phyloP scores from a whole-genome alignment of 2,113 vertebrate species.

The Hydrochoerus hydrochaeris region DNA sequence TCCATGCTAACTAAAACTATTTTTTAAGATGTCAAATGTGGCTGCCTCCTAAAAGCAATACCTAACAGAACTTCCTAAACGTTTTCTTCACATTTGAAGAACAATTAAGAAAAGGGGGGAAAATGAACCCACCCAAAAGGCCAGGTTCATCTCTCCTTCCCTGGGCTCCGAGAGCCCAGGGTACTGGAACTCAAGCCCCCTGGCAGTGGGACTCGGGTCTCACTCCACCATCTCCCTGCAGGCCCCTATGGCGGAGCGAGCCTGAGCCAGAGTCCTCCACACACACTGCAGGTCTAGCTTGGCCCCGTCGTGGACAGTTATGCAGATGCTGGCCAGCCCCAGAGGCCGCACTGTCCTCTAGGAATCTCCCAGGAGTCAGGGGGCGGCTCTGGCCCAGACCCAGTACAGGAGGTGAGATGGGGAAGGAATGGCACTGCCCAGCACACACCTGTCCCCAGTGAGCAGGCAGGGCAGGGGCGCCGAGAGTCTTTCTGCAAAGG shows the following conservation, averaged over 20 bases:
- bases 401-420: background rate
- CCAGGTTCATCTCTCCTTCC: background rate
- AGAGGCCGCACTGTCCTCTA: background rate
- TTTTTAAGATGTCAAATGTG: constrained; percentile 65
- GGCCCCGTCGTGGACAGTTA: background rate
- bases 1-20: constrained; percentile 82
- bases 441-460: background rate
- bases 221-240: background rate
- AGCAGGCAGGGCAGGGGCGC: background rate
- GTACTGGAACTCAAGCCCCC: background rate
- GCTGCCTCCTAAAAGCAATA: constrained; percentile 70
- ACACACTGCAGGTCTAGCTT: background rate
- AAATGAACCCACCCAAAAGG: background rate
- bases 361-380: background rate
- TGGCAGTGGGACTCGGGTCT: background rate
- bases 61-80: constrained; percentile 57
- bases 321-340: background rate
- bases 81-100: constrained; percentile 46
- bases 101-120: constrained; percentile 48
- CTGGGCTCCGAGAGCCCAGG: background rate
- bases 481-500: background rate
- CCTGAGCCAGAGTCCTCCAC: background rate
- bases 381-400: background rate
- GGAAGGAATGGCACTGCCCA: background rate
- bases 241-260: background rate